phyloP scores from a whole-genome alignment of 1,140 invertebrate species.

The Cecropterus lyciades region DNA sequence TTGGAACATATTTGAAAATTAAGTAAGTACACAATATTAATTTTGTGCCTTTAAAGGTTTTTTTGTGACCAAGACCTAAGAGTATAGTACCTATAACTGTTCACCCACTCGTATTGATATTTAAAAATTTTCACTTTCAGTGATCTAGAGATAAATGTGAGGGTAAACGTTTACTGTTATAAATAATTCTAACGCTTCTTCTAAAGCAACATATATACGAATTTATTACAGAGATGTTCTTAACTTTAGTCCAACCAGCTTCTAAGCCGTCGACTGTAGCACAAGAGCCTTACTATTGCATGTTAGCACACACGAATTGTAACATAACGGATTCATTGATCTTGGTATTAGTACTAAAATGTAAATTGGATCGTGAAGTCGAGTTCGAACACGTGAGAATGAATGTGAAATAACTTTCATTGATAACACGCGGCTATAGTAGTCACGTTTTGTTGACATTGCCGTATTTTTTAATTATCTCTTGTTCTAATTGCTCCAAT shows the following conservation, averaged over 20 bases:
- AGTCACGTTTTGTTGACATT: slow-evolving; percentile 21
- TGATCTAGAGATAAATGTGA: too few species aligned
- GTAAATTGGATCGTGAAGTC: slow-evolving; percentile 29
- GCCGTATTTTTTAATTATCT: neutral
- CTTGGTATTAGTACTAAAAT: slow-evolving; percentile 24
- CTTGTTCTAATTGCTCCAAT: neutral
- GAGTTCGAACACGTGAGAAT: slow-evolving; percentile 13
- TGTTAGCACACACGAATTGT: neutral
- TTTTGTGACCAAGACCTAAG: too few species aligned
- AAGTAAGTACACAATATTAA: too few species aligned
- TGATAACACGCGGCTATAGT: slow-evolving; percentile 22
- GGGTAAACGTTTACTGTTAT: too few species aligned
- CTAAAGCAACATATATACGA: too few species aligned
- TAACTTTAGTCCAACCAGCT: neutral
- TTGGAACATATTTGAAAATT: too few species aligned
- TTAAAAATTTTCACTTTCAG: too few species aligned
- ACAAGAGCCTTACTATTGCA: neutral
- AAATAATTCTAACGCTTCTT: too few species aligned
- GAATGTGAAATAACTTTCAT: slow-evolving; percentile 25
- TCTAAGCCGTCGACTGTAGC: neutral
- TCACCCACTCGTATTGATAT: too few species aligned
- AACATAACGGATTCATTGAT: neutral
- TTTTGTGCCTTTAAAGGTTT: too few species aligned
- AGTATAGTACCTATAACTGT: too few species aligned
- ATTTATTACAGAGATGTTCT: neutral